Conservation (phyloP, 2,113 vertebrate genomes). For the Sapajus apella region DNA sequence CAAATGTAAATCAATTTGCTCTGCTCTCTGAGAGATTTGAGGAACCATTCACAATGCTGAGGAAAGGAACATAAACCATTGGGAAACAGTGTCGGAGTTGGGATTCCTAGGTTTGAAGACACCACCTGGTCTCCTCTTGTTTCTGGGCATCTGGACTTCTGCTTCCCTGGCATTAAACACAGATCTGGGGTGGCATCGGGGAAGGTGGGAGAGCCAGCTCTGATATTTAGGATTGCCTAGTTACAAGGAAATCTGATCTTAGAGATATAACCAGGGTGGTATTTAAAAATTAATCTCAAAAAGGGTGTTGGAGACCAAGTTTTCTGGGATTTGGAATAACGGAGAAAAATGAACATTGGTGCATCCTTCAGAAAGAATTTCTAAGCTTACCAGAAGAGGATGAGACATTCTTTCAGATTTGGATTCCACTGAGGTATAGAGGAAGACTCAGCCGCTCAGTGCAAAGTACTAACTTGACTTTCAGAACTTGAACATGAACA, state of each 20-base stretch:
- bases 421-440: neutral
- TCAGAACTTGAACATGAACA: neutral
- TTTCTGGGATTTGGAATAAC: neutral
- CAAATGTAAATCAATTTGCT: neutral
- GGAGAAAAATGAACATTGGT: neutral
- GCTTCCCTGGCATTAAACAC: neutral
- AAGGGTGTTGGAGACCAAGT: neutral
- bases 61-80: neutral
- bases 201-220: neutral
- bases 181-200: rapidly evolving
- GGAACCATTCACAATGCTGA: neutral
- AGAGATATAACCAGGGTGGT: neutral
- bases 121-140: rapidly evolving
- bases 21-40: neutral
- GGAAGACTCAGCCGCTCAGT: neutral
- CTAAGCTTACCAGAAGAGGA: neutral
- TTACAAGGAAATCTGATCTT: neutral
- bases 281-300: neutral
- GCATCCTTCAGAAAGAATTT: neutral
- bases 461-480: neutral
- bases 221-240: neutral
- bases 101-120: neutral
- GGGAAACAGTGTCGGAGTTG: neutral
- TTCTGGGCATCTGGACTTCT: neutral
- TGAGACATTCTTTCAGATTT: neutral